These are phyloP conservation scores for Branchellion lobata DNA, from an alignment of 2,888 invertebrate species.

Conservation along the genomic window DNA sequence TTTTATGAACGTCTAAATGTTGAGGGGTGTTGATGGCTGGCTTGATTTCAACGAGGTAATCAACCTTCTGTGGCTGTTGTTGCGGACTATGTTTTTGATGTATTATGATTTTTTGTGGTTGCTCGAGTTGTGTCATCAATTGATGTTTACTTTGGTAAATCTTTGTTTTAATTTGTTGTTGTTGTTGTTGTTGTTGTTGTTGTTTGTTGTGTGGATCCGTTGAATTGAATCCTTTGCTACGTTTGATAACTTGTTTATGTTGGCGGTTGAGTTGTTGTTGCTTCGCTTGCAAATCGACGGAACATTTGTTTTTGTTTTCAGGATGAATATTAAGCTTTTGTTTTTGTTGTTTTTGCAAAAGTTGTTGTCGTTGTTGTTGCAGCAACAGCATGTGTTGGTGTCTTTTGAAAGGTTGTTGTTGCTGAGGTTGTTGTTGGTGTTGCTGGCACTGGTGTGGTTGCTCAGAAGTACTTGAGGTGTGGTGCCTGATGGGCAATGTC, in stretches of 20 bases:
- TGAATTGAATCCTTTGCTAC: not conserved
- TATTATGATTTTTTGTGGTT: too few relatives aligned
- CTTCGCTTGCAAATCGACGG: not conserved
- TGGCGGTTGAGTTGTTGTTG: not conserved
- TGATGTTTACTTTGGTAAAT: too few relatives aligned
- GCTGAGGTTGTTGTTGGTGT: not conserved
- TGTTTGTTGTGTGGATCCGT: not conserved
- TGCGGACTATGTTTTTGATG: too few relatives aligned
- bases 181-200: not conserved
- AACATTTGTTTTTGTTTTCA: not conserved
- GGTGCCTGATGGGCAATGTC: too few relatives aligned
- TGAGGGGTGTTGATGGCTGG: too few relatives aligned
- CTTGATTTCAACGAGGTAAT: too few relatives aligned
- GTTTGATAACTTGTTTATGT: not conserved
- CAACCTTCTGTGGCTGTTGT: too few relatives aligned
- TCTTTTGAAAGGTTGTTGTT: not conserved
- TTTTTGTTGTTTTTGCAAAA: constrained; percentile 6
- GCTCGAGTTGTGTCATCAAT: too few relatives aligned
- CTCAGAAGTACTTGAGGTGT: not conserved
- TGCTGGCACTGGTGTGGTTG: not conserved
- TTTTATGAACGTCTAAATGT: too few relatives aligned
- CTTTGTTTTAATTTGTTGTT: too few relatives aligned
- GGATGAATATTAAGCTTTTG: not conserved
- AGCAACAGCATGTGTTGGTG: not conserved
- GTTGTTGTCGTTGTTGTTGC: not conserved